Base-by-base conservation (phyloP, 2,113 vertebrate species). In the Machaerirhynchus nigripectus region DNA sequence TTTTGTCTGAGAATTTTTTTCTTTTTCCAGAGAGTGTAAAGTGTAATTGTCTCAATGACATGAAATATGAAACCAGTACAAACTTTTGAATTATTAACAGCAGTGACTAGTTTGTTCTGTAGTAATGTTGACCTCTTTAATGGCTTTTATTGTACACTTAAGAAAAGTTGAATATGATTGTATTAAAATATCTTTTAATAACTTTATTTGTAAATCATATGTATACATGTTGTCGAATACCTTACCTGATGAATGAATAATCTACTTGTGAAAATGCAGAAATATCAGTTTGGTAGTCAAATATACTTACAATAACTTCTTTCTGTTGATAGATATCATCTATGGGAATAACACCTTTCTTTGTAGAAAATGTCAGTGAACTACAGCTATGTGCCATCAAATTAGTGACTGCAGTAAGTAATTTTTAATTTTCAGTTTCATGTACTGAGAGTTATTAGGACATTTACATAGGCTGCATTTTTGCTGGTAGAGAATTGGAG, bases 311-410 rank as follows among this genome's bases (percentile, higher is more conserved):
- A 75, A 67, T 76, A 67, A 67, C 52, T 67, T 67, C 30, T 75
- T 86, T 86, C 44, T 26, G 13, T 86, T 86, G 44, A 76, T 50
- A 86, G 83, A 49, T 86, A 59, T 86, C 71, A 67, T 86, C 83
- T 57, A 86, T 86, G 83, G 83, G 83, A 86, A 86, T 86, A 86
- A 86, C 83, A 50, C 83, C 83, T 86, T 86, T 86, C 71, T 86
- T 86, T 76, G 83, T 86, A 59, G 83, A 86, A 76, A 86, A 86
- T 59, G 83, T 86, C 61, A 86, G 83, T 76, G 83, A 86, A 8
- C 61, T 86, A 22, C 83, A 86, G 61, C 4, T 86, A 50, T 86
- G 83, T 86, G 83, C 83, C 71, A 86, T 86, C 61, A 86, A 76
- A 86, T 86, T 86, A 76, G 83, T 86, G 83, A 86, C 83, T 86